Evolutionary conservation across 2,797 vertebrate genomes (phyloP).

Genomic region (Clarias laeviceps): DNA sequence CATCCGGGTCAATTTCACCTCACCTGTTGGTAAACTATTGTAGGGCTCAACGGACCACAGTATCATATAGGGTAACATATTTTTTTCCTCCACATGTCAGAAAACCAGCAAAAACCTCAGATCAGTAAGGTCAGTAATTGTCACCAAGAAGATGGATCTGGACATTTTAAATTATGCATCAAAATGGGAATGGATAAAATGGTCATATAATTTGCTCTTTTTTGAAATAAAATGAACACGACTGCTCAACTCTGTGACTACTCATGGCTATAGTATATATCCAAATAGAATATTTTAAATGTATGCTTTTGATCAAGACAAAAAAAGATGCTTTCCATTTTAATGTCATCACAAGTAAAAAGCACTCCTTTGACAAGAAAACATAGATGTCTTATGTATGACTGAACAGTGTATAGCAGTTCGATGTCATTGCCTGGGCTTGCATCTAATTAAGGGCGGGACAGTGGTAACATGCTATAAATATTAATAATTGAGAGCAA

Average conservation of each 20-base stretch:
- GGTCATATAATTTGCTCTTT: not conserved
- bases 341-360: constrained; percentile 16
- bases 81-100: not conserved
- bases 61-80: not conserved
- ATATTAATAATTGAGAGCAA: constrained; percentile 63
- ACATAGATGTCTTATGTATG: constrained; percentile 26
- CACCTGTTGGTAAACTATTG: too few species aligned
- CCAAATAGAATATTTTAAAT: not conserved
- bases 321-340: not conserved
- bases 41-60: too few species aligned
- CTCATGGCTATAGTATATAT: not conserved
- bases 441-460: constrained; percentile 49
- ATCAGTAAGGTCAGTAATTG: not conserved
- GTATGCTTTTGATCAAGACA: not conserved
- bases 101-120: not conserved
- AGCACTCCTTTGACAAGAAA: constrained; percentile 49
- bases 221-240: not conserved
- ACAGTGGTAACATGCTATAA: constrained; percentile 58
- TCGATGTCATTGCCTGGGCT: constrained; percentile 35
- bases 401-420: constrained; percentile 28
- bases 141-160: not conserved
- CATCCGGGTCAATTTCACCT: too few species aligned
- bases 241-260: not conserved
- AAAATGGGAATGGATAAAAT: constrained; percentile 1
- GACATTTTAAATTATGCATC: not conserved